Base-by-base conservation (phyloP, 1,140 invertebrate genomes). In the Parapsyche elsis region DNA sequence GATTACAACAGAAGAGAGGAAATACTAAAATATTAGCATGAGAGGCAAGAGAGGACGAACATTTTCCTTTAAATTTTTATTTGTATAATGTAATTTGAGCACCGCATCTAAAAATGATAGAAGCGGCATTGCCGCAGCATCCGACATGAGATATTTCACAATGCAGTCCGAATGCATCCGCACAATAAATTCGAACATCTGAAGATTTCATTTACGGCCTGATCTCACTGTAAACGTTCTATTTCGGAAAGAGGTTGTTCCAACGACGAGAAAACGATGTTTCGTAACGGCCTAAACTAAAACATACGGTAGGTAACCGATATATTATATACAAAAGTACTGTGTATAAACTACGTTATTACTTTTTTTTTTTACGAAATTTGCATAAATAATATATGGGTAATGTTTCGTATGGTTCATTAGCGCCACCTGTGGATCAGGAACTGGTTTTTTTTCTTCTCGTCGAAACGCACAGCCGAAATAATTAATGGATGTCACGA, bases 371-470 rank as follows among this genome's bases (percentile, higher is more conserved):
- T 64, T 64, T 64, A 10, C 64, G 23, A 9, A 21, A 67, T 67
- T 67, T 67, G 23, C 64, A 67, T 67, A 67, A 67, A 26, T 67
- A 67, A 67, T 67, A 67, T 16, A 53, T 53, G 49, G 49, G 49
- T 12, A 53, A 53, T 16, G 49, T 12, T 46, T 53, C 10, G 49
- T 67, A 67, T 30, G 64, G 64, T 67, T 67, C 64, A 67, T 67
- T 67, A 67, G 21, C 64, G 64, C 64, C 64, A 30, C 64, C 21
- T 67, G 64, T 26, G 64, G 21, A 26, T n/a, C 9, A 9, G 24
- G 10, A 26, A 61, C 5, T 21, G 5, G 59, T 61, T 61, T 19
- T 21, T 67, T 38, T 38, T 38, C 7, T 7, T 7, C 7, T 38
- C 30, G n/a, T n/a, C n/a, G n/a, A n/a, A n/a, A n/a, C n/a, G n/a